Conservation (phyloP, 1,140 invertebrate genomes). For the Drosophila hydei region DNA sequence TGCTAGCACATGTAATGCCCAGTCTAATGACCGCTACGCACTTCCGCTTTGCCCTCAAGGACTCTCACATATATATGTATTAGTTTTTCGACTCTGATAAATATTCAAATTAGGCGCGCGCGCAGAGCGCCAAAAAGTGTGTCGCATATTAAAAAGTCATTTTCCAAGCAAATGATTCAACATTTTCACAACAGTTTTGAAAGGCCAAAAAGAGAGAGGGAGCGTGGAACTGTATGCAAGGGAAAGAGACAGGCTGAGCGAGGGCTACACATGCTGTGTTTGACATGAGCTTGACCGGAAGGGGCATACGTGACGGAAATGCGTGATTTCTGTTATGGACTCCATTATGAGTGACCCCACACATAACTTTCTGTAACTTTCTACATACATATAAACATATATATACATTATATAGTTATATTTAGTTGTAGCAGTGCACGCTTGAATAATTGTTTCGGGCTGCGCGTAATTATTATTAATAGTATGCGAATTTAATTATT, state of each 20-base stretch:
- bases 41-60: constrained; percentile 62
- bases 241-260: not conserved
- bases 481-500: constrained; percentile 19
- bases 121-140: constrained; percentile 45
- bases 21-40: constrained; percentile 73
- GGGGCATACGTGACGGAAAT: constrained; percentile 77
- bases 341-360: constrained; percentile 20
- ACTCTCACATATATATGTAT: constrained; percentile 40
- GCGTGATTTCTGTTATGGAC: constrained; percentile 67
- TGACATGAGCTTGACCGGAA: constrained; percentile 71
- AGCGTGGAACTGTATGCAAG: not conserved
- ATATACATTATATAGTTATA: not conserved
- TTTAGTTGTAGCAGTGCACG: constrained; percentile 7
- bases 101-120: constrained; percentile 64
- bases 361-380: not conserved
- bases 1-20: constrained; percentile 48
- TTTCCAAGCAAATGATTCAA: constrained; percentile 76
- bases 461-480: constrained; percentile 31
- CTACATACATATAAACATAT: not conserved
- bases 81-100: constrained; percentile 52
- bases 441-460: constrained; percentile 24
- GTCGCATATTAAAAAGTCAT: constrained; percentile 81
- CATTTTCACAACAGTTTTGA: constrained; percentile 46
- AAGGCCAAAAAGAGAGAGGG: not conserved
- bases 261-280: constrained; percentile 63